Evolutionary conservation across 1,140 invertebrate species (phyloP).

Genomic region (Microplitis demolitor): DNA sequence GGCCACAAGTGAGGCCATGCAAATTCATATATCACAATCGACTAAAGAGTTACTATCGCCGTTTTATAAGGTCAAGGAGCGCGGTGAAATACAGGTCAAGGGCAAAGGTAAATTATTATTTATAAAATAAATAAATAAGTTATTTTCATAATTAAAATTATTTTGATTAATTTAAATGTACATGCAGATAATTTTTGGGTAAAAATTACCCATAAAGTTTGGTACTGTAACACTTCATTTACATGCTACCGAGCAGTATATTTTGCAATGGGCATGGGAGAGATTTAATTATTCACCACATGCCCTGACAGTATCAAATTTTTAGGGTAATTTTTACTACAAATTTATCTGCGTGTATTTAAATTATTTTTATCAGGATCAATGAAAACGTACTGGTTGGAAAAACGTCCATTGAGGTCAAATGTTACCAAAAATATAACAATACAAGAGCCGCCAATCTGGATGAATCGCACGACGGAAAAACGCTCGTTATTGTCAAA

Average conservation of each 20-base stretch:
- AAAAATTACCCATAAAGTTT: too few species aligned
- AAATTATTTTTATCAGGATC: conserved; percentile 65
- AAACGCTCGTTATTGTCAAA: conserved; percentile 39
- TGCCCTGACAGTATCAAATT: too few species aligned
- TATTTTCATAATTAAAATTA: too few species aligned
- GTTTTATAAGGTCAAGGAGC: conserved; percentile 77
- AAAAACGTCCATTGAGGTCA: conserved; percentile 68
- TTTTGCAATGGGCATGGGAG: too few species aligned
- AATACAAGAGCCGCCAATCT: conserved; percentile 54
- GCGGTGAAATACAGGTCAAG: conserved; percentile 84
- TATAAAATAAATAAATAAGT: background rate
- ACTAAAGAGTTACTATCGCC: conserved; percentile 78
- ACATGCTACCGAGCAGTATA: too few species aligned
- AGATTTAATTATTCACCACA: too few species aligned
- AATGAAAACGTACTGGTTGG: conserved; percentile 94
- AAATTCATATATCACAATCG: conserved; percentile 91
- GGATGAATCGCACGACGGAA: conserved; percentile 45
- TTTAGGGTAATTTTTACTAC: background rate
- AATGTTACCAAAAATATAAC: conserved; percentile 56
- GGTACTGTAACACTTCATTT: too few species aligned
- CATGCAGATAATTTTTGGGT: too few species aligned
- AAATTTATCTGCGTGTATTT: background rate
- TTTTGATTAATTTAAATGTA: too few species aligned
- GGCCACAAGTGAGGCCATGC: conserved; percentile 88
- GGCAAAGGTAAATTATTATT: conserved; percentile 71